phyloP scores from a whole-genome alignment of 2,113 vertebrate genomes.

The Lonchura striata region DNA sequence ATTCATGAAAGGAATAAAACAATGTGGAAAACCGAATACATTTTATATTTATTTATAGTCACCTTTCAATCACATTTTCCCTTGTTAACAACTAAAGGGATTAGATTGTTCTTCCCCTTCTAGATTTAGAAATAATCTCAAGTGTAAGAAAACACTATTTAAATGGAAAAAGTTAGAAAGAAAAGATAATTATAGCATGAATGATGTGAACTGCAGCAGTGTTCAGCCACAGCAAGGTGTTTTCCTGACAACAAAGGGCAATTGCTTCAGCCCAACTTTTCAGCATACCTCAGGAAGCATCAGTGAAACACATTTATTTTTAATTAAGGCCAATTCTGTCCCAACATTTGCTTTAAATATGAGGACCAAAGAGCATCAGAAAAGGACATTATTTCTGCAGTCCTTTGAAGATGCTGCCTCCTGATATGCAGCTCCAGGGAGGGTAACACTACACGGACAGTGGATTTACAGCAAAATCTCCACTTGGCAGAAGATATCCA shows the following conservation, averaged over 20 bases:
- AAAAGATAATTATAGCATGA: not conserved
- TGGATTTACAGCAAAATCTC: constrained; percentile 8
- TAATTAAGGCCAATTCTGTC: constrained; percentile 43
- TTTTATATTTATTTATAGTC: constrained; percentile 7
- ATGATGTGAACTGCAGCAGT: not conserved
- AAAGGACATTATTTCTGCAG: constrained; percentile 46
- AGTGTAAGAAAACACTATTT: not conserved
- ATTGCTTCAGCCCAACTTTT: not conserved
- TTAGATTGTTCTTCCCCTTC: not conserved
- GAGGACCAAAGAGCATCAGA: constrained; percentile 49
- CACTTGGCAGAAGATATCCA: not conserved
- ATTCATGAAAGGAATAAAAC: not conserved
- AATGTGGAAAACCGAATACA: not conserved
- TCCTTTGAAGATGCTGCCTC: constrained; percentile 54
- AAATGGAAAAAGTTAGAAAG: not conserved
- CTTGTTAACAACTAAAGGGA: not conserved
- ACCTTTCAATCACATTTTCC: not conserved
- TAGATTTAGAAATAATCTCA: not conserved
- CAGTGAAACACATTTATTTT: constrained; percentile 56
- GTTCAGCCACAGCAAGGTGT: not conserved
- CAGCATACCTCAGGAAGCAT: constrained; percentile 40
- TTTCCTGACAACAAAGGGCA: not conserved
- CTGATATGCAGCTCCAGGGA: not conserved
- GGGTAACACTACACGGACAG: not conserved
- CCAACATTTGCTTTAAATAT: constrained; percentile 68